Percentiles rank a stretch among this genome's conserved stretches.
Conservation (phyloP, 2,797 vertebrate species). For the Chiropotes sagulatus region DNA sequence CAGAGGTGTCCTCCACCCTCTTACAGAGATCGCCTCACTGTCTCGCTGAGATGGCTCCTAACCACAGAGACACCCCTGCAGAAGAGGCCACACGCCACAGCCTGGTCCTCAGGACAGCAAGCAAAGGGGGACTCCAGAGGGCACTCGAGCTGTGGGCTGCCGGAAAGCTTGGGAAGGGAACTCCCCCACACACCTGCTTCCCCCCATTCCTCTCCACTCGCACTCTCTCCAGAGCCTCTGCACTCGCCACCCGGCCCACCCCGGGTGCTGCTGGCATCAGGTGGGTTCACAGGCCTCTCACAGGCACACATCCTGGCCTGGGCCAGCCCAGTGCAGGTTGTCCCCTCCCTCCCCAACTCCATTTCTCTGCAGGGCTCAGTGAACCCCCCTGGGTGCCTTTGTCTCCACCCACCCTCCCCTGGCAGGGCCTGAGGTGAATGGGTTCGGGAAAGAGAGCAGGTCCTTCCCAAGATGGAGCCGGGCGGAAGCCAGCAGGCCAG, state of each 20-base stretch:
- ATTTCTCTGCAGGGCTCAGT: not conserved
- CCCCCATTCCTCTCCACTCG: not conserved
- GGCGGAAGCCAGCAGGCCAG: not conserved
- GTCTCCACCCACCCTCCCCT: not conserved
- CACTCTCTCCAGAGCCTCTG: not conserved
- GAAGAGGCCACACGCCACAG: not conserved
- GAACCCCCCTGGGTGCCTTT: not conserved
- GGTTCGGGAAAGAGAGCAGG: not conserved
- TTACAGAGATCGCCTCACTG: not conserved
- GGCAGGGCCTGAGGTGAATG: not conserved
- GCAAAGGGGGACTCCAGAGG: not conserved
- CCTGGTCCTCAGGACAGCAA: not conserved
- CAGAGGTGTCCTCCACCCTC: not conserved
- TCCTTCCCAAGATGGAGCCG: not conserved
- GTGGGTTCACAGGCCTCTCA: not conserved
- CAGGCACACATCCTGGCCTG: not conserved
- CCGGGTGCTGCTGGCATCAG: not conserved
- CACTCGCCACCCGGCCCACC: too few species aligned
- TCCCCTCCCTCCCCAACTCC: not conserved
- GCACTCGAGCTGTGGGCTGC: not conserved
- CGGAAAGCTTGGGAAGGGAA: not conserved
- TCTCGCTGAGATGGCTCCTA: not conserved
- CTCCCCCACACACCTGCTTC: not conserved
- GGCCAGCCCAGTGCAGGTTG: not conserved
- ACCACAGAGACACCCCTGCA: not conserved